Percentiles rank a stretch among this genome's conserved stretches.
phyloP scores from a whole-genome alignment of 1,140 invertebrate species.

The Ridgeia piscesae region DNA sequence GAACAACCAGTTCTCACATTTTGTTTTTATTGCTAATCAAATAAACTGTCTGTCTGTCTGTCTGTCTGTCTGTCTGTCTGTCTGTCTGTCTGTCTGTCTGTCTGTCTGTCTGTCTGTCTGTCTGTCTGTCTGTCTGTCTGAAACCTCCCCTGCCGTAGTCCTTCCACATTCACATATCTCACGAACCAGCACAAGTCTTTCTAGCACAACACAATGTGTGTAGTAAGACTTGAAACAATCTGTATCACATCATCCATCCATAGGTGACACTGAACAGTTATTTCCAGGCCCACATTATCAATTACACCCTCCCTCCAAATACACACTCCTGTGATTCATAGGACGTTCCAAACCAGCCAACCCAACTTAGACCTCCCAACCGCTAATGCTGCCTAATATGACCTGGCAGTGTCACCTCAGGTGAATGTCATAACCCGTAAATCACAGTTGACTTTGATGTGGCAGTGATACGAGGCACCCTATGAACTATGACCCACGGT shows the following conservation, averaged over 20 bases:
- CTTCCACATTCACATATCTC: background rate
- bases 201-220: background rate
- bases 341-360: background rate
- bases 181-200: background rate
- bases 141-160: too few species aligned
- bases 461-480: background rate
- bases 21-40: too few species aligned
- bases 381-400: background rate
- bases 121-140: too few species aligned
- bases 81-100: too few species aligned
- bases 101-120: too few species aligned
- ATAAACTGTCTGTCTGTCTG: too few species aligned
- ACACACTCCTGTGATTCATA: background rate
- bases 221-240: background rate
- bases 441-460: background rate
- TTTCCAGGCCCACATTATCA: background rate
- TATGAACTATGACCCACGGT: background rate
- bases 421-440: background rate
- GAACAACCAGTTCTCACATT: too few species aligned
- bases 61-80: too few species aligned
- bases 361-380: background rate
- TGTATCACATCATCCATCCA: background rate
- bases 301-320: background rate
- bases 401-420: background rate
- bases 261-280: background rate